Evolutionary conservation across 2,797 vertebrate species (phyloP).

Genomic region (Hippopotamyrus pictus): DNA sequence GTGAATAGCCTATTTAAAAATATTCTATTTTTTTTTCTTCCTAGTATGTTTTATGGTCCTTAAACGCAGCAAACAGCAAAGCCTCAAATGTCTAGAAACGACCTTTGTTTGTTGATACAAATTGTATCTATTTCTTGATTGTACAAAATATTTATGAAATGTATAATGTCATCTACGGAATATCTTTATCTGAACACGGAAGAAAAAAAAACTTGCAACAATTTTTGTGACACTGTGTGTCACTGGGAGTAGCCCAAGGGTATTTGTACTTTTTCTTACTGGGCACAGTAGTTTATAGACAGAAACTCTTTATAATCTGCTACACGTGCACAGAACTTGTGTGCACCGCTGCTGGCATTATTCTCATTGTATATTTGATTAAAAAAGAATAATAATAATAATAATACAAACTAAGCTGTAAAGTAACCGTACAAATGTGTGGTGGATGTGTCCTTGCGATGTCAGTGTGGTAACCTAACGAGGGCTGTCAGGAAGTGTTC

Average conservation of each 20-base stretch:
- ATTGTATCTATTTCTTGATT: conserved; percentile 99
- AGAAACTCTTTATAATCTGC: conserved; percentile 68
- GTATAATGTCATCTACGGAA: conserved; percentile 77
- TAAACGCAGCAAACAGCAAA: conserved; percentile 74
- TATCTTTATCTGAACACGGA: conserved; percentile 54
- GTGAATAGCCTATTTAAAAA: conserved; percentile 29
- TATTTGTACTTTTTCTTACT: conserved; percentile 78
- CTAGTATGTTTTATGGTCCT: conserved; percentile 34
- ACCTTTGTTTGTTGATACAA: conserved; percentile 99
- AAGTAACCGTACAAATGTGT: conserved; percentile 40
- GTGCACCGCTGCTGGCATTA: conserved; percentile 65
- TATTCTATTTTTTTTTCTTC: conserved; percentile 18
- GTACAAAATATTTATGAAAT: conserved; percentile 83
- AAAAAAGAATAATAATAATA: conserved; percentile 3
- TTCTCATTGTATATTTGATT: conserved; percentile 43
- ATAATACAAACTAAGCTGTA: conserved; percentile 32
- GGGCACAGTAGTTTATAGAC: conserved; percentile 84
- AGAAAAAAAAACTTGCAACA: conserved; percentile 61
- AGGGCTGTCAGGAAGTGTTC: conserved; percentile 40
- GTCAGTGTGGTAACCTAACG: conserved; percentile 52
- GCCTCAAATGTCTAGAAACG: conserved; percentile 96
- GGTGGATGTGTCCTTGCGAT: conserved; percentile 36
- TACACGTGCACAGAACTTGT: conserved; percentile 58
- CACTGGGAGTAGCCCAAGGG: conserved; percentile 89
- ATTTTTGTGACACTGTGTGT: conserved; percentile 98